Evolutionary conservation across 2,113 vertebrate species (phyloP), one percentile per base, ranked within the genome.

Genomic region (Gymnogyps californianus): DNA sequence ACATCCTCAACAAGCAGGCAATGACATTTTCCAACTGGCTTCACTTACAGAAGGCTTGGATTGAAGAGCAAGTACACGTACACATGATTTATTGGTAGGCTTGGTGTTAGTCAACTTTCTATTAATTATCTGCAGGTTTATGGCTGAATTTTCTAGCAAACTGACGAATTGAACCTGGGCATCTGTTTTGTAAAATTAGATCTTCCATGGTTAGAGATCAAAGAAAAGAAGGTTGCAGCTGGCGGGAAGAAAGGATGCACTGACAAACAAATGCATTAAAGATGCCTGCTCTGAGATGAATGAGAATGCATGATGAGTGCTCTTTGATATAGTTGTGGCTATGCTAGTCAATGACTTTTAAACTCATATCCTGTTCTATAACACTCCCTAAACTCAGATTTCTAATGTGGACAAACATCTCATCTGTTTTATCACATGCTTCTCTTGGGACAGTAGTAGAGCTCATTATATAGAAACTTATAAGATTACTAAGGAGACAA

Each of bases 261-360:
- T 76, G 55, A 82, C n/a, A 96, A 93, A 82, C 32, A 96, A 93
- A 87, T 64, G 46, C 55, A 54, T 83, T 86, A 67, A 93, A 92
- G 40, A 25, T 80, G 24, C 52, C 38, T 88, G 9, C 32, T 57
- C 49, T 83, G 66, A 92, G 72, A 66, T 87, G 69, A 91, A 66
- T 70, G 55, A 52, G 76, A 94, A 89, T 69, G 59, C 28, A 46
- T 11, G 59, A 57, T 67, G 25, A 81, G 22, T 57, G 28, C 10
- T 78, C 25, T 87, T 72, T 90, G 79, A 36, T 80, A 51, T 2
- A 69, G 38, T 26, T 62, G 24, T 61, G 46, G 19, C 16, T 84
- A 2, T 69, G 34, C 28, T 55, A 59, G 46, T 76, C 75, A 72
- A 15, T 75, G 59, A n/a, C 25, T 93, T 91, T 69, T 36, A 72